These are phyloP conservation scores for Coboldia fuscipes DNA, from an alignment of 1,140 invertebrate species.

Conservation along the genomic window DNA sequence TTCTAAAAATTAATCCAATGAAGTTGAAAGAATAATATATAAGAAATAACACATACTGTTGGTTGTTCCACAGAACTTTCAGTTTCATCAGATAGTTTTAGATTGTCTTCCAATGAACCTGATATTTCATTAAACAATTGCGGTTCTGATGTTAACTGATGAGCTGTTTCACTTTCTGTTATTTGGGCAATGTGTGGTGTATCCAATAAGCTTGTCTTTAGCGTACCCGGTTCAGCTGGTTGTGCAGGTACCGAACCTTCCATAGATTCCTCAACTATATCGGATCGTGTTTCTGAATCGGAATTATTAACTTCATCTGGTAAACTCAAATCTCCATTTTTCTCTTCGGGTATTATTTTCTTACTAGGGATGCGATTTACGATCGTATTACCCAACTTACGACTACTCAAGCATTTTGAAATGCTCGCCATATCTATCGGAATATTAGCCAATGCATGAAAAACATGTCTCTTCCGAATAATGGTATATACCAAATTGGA, in stretches of 20 bases:
- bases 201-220: slow-evolving; percentile 75
- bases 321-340: slow-evolving; percentile 8
- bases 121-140: slow-evolving; percentile 7
- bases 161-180: slow-evolving; percentile 83
- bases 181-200: slow-evolving; percentile 81
- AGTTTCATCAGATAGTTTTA: too few relatives aligned
- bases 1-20: slow-evolving; percentile 7
- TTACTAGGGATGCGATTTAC: too few relatives aligned
- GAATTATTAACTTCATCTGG: slow-evolving; percentile 13
- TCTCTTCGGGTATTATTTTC: slow-evolving; percentile 10
- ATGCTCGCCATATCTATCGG: slow-evolving; percentile 82
- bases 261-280: slow-evolving; percentile 39
- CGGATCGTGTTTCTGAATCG: slow-evolving; percentile 6
- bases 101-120: too few relatives aligned
- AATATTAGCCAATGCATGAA: slow-evolving; percentile 89
- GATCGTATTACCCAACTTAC: slow-evolving; percentile 27
- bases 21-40: too few relatives aligned
- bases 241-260: slow-evolving; percentile 66
- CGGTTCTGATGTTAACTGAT: slow-evolving; percentile 34
- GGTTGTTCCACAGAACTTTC: too few relatives aligned
- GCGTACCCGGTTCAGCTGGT: slow-evolving; percentile 73
- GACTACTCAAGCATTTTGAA: slow-evolving; percentile 54
- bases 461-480: slow-evolving; percentile 92
- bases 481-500: slow-evolving; percentile 98
- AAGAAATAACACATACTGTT: too few relatives aligned